Evolutionary conservation across 2,888 invertebrate genomes (phyloP).

Genomic region (Rapana venosa): DNA sequence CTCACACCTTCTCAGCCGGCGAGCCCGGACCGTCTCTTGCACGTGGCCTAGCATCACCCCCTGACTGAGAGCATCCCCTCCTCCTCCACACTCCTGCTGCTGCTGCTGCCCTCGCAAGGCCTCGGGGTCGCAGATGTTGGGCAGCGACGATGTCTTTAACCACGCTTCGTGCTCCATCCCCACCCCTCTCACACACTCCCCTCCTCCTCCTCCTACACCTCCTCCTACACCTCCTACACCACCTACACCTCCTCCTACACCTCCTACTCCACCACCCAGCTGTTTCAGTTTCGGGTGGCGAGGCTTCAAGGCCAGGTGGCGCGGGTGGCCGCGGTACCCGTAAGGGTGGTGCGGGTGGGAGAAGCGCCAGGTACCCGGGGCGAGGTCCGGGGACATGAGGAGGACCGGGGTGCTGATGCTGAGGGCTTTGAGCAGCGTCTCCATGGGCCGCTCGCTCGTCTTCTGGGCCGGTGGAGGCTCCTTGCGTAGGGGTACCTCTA

Average conservation of each 20-base stretch:
- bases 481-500: conserved; percentile 16
- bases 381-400: conserved; percentile 40
- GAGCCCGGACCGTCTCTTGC: neutral
- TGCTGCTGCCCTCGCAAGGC: neutral
- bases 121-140: conserved; percentile 39
- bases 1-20: conserved; percentile 5
- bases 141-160: conserved; percentile 39
- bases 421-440: conserved; percentile 33
- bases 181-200: conserved; percentile 6
- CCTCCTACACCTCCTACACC: neutral
- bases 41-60: neutral
- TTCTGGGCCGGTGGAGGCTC: neutral
- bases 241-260: neutral
- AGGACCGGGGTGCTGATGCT: conserved; percentile 41
- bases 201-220: neutral
- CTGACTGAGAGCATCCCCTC: neutral
- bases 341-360: conserved; percentile 1
- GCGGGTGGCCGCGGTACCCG: neutral
- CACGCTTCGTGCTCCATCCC: conserved; percentile 33
- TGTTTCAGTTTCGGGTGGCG: conserved; percentile 43
- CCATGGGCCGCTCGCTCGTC: conserved; percentile 21
- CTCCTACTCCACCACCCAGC: neutral
- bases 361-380: conserved; percentile 33
- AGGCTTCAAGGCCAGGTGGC: conserved; percentile 32
- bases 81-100: neutral